Evolutionary conservation across 2,113 vertebrate genomes (phyloP).

Genomic region (Indicator maculatus): DNA sequence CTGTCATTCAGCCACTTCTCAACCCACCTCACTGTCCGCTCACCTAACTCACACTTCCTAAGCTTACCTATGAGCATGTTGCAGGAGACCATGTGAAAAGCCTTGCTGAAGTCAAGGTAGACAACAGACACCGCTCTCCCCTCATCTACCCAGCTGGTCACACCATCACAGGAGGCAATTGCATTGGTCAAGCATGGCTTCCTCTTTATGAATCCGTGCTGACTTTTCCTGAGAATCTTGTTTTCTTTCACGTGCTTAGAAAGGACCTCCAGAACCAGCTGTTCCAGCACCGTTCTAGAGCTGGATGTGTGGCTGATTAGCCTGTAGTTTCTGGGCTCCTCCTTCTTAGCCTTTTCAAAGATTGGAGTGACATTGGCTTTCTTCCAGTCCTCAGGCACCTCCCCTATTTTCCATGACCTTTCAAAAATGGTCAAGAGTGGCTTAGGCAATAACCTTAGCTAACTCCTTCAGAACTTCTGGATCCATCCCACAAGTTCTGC

Average conservation of each 20-base stretch:
- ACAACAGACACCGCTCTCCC: neutral
- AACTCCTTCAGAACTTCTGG: neutral
- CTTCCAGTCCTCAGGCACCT: neutral
- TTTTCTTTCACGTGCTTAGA: neutral
- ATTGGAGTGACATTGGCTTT: neutral
- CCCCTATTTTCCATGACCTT: neutral
- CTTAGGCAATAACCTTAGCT: neutral
- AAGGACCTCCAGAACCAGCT: neutral
- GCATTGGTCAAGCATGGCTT: neutral
- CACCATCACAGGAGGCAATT: neutral
- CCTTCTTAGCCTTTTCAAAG: neutral
- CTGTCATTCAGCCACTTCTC: neutral
- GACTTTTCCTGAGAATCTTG: too few species aligned
- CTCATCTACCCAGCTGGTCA: neutral
- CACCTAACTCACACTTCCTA: neutral
- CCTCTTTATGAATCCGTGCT: neutral
- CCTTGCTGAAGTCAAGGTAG: neutral
- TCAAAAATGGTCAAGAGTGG: neutral
- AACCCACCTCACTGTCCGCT: neutral
- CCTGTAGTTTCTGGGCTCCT: neutral
- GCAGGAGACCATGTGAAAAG: neutral
- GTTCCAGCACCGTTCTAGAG: neutral
- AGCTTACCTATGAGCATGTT: neutral
- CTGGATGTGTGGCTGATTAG: neutral
- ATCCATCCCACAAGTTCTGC: neutral